Evolutionary conservation across 2,888 invertebrate species (phyloP).

Genomic region (Tenthredo notha): DNA sequence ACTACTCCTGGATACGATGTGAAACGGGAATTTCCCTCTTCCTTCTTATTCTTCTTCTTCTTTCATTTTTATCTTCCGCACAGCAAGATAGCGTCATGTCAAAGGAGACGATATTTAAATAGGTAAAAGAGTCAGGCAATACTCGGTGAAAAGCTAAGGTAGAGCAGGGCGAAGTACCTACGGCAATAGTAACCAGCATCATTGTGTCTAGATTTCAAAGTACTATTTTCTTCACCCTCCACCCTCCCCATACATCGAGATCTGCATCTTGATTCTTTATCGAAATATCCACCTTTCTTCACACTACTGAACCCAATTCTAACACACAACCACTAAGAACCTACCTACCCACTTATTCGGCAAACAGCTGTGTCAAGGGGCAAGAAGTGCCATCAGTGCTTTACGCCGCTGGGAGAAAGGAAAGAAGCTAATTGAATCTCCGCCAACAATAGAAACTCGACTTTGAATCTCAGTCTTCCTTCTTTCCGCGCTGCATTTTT

Average conservation of each 20-base stretch:
- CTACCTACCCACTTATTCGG: background rate
- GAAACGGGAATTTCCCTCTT: background rate
- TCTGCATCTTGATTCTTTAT: background rate
- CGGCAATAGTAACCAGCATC: background rate
- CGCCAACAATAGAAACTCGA: constrained; percentile 40
- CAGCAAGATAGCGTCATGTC: constrained; percentile 22
- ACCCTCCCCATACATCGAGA: background rate
- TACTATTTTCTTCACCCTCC: constrained; percentile 2
- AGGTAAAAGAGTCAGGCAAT: background rate
- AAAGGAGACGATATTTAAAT: constrained; percentile 43
- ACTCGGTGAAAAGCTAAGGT: background rate
- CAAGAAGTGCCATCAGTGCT: constrained; percentile 24
- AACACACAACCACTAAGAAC: background rate
- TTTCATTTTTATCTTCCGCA: constrained; percentile 31
- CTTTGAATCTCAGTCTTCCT: constrained; percentile 16
- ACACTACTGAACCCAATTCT: background rate
- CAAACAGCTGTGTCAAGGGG: constrained; percentile 40
- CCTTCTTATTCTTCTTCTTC: background rate
- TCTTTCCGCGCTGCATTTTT: constrained; percentile 23
- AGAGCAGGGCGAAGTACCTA: background rate
- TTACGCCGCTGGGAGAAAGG: background rate
- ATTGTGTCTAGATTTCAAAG: constrained; percentile 32
- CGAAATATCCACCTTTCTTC: background rate
- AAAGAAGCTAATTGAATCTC: constrained; percentile 46
- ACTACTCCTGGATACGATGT: background rate